These are phyloP conservation scores for Neotoxoptera formosana DNA, from an alignment of 1,140 invertebrate genomes.

Conservation along the genomic window DNA sequence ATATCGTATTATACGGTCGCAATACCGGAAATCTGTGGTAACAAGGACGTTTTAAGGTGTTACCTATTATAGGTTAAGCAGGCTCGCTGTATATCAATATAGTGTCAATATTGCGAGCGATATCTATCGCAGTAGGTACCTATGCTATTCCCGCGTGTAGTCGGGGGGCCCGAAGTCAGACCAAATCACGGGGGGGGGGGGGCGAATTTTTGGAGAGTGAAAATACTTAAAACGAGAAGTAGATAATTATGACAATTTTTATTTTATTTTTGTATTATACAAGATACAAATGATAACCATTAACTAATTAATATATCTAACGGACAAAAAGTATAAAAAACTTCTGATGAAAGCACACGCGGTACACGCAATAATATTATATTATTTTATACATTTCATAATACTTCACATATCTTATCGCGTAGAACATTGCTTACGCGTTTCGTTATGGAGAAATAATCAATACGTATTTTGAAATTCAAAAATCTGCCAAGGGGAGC, in stretches of 20 bases:
- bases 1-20: neutral
- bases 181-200: neutral
- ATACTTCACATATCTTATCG: neutral
- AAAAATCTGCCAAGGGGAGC: neutral
- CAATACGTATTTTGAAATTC: neutral
- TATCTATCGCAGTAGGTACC: neutral
- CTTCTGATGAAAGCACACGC: neutral
- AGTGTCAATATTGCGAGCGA: neutral
- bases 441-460: neutral
- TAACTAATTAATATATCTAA: neutral
- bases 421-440: neutral
- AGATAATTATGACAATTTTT: neutral
- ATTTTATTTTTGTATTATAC: neutral
- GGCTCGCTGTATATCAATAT: neutral
- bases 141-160: neutral
- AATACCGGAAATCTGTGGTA: neutral
- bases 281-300: neutral
- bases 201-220: neutral
- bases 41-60: neutral
- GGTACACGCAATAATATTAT: neutral
- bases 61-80: neutral
- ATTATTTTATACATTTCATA: neutral
- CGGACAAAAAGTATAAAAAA: neutral
- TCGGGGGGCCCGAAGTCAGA: neutral
- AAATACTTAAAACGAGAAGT: neutral